phyloP scores from a whole-genome alignment of 1,140 invertebrate genomes.

The Anadara kagoshimensis region DNA sequence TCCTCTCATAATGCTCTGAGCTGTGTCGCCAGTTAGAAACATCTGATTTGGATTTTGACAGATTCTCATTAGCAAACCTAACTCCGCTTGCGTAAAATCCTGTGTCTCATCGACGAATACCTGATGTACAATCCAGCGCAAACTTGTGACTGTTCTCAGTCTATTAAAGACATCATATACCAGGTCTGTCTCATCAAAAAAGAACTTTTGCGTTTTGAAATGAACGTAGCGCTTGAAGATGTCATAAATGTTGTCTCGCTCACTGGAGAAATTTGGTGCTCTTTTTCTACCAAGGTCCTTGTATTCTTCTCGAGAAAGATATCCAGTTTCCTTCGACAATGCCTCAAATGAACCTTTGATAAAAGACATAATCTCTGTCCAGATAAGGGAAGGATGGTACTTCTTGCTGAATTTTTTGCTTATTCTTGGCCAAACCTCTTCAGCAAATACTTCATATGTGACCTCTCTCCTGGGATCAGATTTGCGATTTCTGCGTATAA shows the following conservation, averaged over 20 bases:
- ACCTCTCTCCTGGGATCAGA: constrained; percentile 54
- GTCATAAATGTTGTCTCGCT: constrained; percentile 53
- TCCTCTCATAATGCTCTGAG: constrained; percentile 71
- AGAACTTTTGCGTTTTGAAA: constrained; percentile 48
- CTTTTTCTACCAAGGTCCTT: constrained; percentile 57
- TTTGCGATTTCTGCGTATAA: constrained; percentile 7
- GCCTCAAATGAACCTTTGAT: constrained; percentile 67
- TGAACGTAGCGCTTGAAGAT: constrained; percentile 51
- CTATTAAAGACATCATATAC: constrained; percentile 43
- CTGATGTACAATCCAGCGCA: constrained; percentile 61
- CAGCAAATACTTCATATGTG: constrained; percentile 64
- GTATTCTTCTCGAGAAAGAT: constrained; percentile 53
- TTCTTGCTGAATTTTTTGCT: constrained; percentile 48
- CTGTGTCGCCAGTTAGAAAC: constrained; percentile 71
- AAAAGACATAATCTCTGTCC: constrained; percentile 68
- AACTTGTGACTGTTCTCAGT: constrained; percentile 26
- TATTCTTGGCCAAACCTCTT: constrained; percentile 63
- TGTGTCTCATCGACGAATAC: constrained; percentile 71
- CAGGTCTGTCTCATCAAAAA: constrained; percentile 68
- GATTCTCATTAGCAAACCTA: constrained; percentile 63
- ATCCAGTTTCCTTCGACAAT: constrained; percentile 41
- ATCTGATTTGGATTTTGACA: constrained; percentile 67
- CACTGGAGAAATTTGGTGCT: constrained; percentile 64
- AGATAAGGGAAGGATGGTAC: constrained; percentile 62
- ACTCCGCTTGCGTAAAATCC: constrained; percentile 70